These are phyloP conservation scores for Cichladusa arquata DNA, from an alignment of 2,113 vertebrate species.

Conservation along the genomic window DNA sequence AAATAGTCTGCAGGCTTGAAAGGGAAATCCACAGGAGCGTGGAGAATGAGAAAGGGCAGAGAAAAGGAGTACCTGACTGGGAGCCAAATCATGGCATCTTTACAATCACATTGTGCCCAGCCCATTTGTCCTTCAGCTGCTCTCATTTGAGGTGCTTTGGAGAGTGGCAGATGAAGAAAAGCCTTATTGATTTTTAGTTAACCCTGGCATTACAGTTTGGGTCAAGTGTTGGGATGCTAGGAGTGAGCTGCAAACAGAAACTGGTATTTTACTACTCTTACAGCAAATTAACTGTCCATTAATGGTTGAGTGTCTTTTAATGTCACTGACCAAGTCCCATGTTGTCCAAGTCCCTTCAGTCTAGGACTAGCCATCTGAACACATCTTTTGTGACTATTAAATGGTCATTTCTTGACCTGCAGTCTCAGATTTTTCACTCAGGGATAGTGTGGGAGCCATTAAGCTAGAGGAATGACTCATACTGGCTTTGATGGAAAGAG, in stretches of 20 bases:
- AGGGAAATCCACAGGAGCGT: background rate
- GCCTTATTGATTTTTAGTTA: background rate
- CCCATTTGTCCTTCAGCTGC: background rate
- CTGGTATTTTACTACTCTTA: background rate
- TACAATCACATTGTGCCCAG: fast-evolving
- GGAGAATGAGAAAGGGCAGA: fast-evolving
- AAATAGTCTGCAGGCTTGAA: background rate
- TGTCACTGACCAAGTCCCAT: background rate
- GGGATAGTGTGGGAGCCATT: background rate
- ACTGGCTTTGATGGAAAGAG: background rate
- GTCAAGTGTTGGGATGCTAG: background rate
- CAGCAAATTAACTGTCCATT: background rate
- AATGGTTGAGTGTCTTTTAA: background rate
- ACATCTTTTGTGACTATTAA: background rate
- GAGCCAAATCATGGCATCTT: background rate
- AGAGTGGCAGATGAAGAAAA: background rate
- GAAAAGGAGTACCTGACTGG: background rate
- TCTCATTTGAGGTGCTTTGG: background rate
- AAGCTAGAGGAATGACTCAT: background rate
- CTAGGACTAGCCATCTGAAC: background rate
- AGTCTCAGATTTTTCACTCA: background rate
- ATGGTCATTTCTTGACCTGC: background rate
- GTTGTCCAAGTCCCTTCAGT: background rate
- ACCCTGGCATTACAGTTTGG: background rate
- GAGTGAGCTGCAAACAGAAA: background rate